phyloP scores from a whole-genome alignment of 64 coral and sea anemone genomes.

The Actinia equina region DNA sequence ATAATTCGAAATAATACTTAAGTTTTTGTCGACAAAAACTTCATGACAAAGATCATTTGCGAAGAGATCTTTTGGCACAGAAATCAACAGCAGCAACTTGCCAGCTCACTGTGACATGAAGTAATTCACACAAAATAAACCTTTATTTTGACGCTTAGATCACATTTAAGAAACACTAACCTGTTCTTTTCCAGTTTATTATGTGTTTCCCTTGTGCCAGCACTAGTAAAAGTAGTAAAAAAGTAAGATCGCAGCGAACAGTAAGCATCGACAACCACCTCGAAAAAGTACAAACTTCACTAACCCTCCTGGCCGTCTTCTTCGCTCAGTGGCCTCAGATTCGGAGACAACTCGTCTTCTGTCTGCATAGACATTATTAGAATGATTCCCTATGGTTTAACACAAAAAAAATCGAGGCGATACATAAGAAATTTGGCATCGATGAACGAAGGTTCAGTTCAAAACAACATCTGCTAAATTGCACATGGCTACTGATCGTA shows the following conservation, averaged over 20 bases:
- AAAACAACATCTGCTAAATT: conserved; percentile 66
- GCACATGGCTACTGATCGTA: conserved; percentile 95
- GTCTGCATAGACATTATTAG: conserved; percentile 28
- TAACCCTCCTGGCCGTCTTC: conserved; percentile 68
- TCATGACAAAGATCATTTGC: background rate
- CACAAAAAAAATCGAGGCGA: background rate
- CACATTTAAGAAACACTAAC: conserved; percentile 36
- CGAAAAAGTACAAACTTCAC: conserved; percentile 22
- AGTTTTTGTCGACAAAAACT: background rate
- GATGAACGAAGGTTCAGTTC: conserved; percentile 19
- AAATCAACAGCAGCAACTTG: background rate
- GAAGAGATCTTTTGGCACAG: background rate
- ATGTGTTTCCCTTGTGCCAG: conserved; percentile 97
- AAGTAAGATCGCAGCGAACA: background rate
- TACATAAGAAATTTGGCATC: conserved; percentile 20
- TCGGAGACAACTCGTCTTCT: conserved; percentile 65
- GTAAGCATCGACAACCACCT: conserved; percentile 16
- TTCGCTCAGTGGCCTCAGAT: conserved; percentile 48
- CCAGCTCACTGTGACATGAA: background rate
- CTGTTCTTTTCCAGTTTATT: conserved; percentile 99
- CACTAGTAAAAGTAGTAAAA: conserved; percentile 50
- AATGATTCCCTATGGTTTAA: conserved; percentile 34
- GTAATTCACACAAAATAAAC: background rate
- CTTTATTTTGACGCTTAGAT: background rate
- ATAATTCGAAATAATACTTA: background rate